Evolutionary conservation across 2,888 invertebrate species (phyloP), one percentile per base, ranked within the genome.

Genomic region (Stenchaetothrips biformis): DNA sequence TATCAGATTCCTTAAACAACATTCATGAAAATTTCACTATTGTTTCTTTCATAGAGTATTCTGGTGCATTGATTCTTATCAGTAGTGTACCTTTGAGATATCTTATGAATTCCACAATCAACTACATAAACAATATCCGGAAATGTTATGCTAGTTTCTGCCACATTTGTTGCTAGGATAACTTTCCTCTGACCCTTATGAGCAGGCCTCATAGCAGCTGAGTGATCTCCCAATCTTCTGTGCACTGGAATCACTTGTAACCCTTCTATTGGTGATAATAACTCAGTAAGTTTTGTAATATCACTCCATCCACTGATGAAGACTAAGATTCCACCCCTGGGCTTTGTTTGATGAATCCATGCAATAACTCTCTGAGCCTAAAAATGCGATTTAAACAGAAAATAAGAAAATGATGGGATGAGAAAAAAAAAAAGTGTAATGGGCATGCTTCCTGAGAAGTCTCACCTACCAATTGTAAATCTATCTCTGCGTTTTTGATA

Each of bases 271-370:
- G 16, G 27, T 3, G 48, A 49, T 16, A 81, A 21, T 11, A 37
- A 11, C 48, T 48, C 18, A 7, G 27, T 49, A 48, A 78, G 59
- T 49, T 87, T 84, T 27, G 89, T 87, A 13, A 94, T 94, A 81
- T 93, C 93, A 3, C 89, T 87, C 94, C 94, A 94, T 18, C 94
- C 93, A 21, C 94, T 93, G 9, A 94, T 88, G 83, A 94, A 94
- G 77, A 92, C 92, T 79, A 94, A 87, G 83, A 94, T 92, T 0
- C 92, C 92, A 0, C 94, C 94, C 78, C 90, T 89, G 0, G 89
- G 87, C 83, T 91, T 89, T 0, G 85, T 88, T 13, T 84, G 85
- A 79, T 91, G 89, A n/a, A 94, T 89, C 82, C 90, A 89, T 82
- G 87, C 86, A 83, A 94, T 89, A 16, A 90, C 85, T 81, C 88